Evolutionary conservation across 2,797 vertebrate species (phyloP).

Genomic region (Mormyrops attenuatus): DNA sequence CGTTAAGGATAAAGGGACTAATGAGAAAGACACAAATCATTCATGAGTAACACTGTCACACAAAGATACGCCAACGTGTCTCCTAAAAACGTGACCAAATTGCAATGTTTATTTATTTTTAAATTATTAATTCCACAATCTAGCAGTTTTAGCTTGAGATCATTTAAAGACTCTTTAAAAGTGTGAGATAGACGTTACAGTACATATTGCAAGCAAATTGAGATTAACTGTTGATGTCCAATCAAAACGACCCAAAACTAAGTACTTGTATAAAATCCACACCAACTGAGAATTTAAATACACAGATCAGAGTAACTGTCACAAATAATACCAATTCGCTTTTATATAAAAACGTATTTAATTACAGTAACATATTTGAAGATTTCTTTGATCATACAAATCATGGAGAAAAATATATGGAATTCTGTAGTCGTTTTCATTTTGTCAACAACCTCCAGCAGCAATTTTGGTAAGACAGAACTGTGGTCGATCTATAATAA

Average conservation of each 20-base stretch:
- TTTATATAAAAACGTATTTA: constrained; percentile 1
- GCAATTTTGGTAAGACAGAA: not conserved
- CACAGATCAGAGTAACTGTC: not conserved
- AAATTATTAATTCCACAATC: not conserved
- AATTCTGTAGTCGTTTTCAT: not conserved
- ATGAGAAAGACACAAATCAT: not conserved
- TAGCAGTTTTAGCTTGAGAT: not conserved
- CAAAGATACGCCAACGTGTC: not conserved
- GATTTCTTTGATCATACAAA: not conserved
- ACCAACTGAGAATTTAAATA: not conserved
- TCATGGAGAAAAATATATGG: not conserved
- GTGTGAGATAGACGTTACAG: not conserved
- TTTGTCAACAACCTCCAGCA: not conserved
- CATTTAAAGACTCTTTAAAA: not conserved
- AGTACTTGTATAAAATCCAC: not conserved
- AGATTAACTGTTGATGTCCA: not conserved
- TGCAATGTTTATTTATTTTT: not conserved
- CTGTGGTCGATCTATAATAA: not conserved
- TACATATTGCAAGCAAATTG: not conserved
- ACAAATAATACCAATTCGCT: not conserved
- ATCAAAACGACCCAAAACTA: not conserved
- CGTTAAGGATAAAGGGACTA: not conserved
- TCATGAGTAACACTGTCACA: not conserved
- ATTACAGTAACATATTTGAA: not conserved
- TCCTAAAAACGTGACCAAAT: not conserved